These are phyloP conservation scores for Epinephelus lanceolatus DNA, from an alignment of 2,113 vertebrate species.

Conservation along the genomic window DNA sequence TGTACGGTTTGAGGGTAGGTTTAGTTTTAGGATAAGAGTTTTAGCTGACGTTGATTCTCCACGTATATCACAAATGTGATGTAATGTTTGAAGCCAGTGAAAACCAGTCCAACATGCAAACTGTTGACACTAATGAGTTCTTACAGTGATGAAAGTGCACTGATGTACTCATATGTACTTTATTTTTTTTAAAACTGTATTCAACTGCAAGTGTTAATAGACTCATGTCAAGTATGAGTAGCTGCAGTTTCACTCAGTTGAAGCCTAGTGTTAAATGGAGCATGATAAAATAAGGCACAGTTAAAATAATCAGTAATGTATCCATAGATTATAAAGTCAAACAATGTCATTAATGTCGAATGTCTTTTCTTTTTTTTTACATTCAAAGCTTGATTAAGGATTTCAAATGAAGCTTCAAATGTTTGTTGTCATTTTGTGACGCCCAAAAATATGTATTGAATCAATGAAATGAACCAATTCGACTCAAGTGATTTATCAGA, in stretches of 20 bases:
- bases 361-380: no score
- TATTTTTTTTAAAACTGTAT: neutral
- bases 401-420: no score
- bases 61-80: neutral
- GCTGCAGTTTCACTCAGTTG: neutral
- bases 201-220: neutral
- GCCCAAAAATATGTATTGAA: no score
- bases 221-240: neutral
- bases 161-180: no score
- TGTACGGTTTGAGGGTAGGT: neutral
- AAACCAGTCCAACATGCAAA: neutral
- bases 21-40: neutral
- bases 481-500: no score
- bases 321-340: no score
- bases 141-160: neutral
- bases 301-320: no score
- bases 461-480: no score
- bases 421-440: no score
- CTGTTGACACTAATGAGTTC: neutral
- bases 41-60: neutral
- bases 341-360: no score
- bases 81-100: neutral
- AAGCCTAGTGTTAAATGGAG: neutral
- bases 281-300: neutral
- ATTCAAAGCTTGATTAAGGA: no score